Evolutionary conservation across 2,888 invertebrate species (phyloP).

Genomic region (Periphyllus acericola): DNA sequence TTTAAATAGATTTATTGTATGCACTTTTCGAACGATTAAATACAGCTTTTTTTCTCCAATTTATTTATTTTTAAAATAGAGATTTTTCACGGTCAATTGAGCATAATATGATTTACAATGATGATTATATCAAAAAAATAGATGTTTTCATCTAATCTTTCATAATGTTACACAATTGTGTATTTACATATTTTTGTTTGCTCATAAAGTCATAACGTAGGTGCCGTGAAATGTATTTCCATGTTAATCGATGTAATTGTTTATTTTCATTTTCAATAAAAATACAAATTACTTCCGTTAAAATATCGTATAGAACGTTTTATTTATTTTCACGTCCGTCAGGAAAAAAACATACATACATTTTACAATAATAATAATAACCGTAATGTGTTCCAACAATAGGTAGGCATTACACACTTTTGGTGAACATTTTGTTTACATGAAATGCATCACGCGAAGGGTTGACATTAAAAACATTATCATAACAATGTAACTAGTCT

Average conservation of each 20-base stretch:
- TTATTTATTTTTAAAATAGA: too few species aligned
- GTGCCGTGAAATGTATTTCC: not conserved
- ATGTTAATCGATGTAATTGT: not conserved
- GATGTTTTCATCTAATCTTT: too few species aligned
- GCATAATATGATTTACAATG: too few species aligned
- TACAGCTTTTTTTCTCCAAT: too few species aligned
- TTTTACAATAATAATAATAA: conserved; percentile 50
- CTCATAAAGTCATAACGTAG: not conserved
- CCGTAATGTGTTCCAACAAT: conserved; percentile 30
- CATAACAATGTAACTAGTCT: conserved; percentile 51
- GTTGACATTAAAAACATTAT: conserved; percentile 52
- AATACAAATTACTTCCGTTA: conserved; percentile 15
- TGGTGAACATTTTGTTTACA: conserved; percentile 55
- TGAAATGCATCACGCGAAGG: conserved; percentile 50
- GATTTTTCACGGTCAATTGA: too few species aligned
- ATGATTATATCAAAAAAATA: too few species aligned
- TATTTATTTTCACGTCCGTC: conserved; percentile 41
- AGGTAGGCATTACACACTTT: conserved; percentile 25
- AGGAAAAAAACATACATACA: conserved; percentile 51
- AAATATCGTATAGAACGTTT: conserved; percentile 50
- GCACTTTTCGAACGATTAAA: too few species aligned
- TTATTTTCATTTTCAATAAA: not conserved
- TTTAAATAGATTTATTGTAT: too few species aligned
- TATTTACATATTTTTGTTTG: not conserved
- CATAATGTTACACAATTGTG: not conserved